Base-by-base conservation (phyloP, 2,797 vertebrate genomes). In the Pteronotus mesoamericanus region DNA sequence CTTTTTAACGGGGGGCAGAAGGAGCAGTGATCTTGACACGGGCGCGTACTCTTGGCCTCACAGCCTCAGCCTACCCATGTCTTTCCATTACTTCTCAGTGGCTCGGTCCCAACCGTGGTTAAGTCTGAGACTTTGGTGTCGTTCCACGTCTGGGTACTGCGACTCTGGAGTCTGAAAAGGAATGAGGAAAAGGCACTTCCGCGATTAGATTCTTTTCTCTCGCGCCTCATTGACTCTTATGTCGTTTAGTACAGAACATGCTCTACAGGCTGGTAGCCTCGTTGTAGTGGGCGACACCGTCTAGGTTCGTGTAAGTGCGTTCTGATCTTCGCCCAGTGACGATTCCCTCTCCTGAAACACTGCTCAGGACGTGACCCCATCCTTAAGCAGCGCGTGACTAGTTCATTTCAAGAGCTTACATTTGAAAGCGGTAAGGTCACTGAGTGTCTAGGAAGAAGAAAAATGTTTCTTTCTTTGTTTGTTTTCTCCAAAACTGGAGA, bases 401-500 rank as follows among this genome's bases (percentile, higher is more conserved):
- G 39, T 42, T 95, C 15, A 22, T 66, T 88, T 74, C 22, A 61
- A 22, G 68, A 91, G 7, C 32, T 78, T 29, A 11, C 92, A 26
- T 89, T 71, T 79, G 78, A 92, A 89, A 86, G 44, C 57, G 37
- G 0, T 83, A 39, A 85, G 7, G 69, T 74, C 24, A 12, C 55
- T 86, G 21, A 59, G 5, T 64, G 2, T 89, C 21, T 78, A 48
- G 57, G 74, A 77, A 26, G 18, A 59, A 94, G 39, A 34, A 89
- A 90, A 84, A 79, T 24, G 24, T n/a, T n/a, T n/a, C n/a, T 26
- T 66, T 66, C 87, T 89, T 34, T 92, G 15, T 24, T 48, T 51
- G 37, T 94, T 64, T 91, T 92, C 29, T 71, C 21, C 66, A 69
- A 94, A 82, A 42, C 64, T 85, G 53, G 21, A 9, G 72, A 69